phyloP scores from a whole-genome alignment of 1,140 invertebrate species.

The Neodiprion pinetum region DNA sequence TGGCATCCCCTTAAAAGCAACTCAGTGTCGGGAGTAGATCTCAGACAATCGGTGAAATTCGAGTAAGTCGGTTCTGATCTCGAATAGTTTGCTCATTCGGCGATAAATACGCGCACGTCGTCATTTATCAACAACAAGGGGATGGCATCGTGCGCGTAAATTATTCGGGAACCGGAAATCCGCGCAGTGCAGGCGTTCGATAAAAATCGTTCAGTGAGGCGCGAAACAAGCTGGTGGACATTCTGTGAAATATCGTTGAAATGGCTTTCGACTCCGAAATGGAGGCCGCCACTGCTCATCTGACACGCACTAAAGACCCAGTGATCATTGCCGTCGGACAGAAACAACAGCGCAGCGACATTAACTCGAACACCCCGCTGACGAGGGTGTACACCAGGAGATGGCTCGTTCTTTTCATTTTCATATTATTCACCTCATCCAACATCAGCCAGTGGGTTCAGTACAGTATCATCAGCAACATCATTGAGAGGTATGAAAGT shows the following conservation, averaged over 20 bases:
- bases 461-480: slow-evolving; percentile 65
- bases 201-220: too few species aligned
- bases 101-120: neutral
- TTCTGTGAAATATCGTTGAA: neutral
- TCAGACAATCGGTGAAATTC: slow-evolving; percentile 7
- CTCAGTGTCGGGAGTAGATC: neutral
- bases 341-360: neutral
- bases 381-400: slow-evolving; percentile 40
- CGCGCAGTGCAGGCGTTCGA: too few species aligned
- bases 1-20: slow-evolving; percentile 1
- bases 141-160: neutral
- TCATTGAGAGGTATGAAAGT: slow-evolving; percentile 58
- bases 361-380: neutral
- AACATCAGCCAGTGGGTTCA: slow-evolving; percentile 68
- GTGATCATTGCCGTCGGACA: neutral
- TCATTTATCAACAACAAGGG: neutral
- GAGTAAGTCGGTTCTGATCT: neutral
- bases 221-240: neutral
- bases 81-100: neutral
- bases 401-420: slow-evolving; percentile 70
- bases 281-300: neutral
- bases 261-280: neutral
- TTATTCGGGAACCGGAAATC: neutral
- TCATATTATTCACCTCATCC: slow-evolving; percentile 60
- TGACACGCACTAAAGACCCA: neutral